Conservation (phyloP, 2,113 vertebrate species). For the Glareola pratincola region DNA sequence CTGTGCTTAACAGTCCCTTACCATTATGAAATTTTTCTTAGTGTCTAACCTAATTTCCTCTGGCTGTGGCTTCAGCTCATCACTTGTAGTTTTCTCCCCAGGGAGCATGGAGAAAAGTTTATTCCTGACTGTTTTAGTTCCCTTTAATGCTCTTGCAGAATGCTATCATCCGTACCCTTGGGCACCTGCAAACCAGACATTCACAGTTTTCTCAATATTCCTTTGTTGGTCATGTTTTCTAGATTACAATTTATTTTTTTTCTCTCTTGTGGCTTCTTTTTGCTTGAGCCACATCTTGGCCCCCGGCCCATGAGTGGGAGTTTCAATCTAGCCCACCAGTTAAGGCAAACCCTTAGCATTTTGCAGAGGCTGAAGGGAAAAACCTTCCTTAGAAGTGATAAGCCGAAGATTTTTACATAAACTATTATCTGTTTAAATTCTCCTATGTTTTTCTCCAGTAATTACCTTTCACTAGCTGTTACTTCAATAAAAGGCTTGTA, state of each 20-base stretch:
- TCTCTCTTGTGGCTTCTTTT: not conserved
- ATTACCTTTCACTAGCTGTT: not conserved
- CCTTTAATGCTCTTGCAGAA: not conserved
- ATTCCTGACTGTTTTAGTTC: rapidly evolving
- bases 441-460: not conserved
- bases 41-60: not conserved
- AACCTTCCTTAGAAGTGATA: not conserved
- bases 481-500: not conserved
- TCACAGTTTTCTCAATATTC: not conserved
- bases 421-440: not conserved
- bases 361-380: not conserved
- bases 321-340: not conserved
- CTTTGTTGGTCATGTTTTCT: not conserved
- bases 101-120: not conserved
- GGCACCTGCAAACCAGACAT: not conserved
- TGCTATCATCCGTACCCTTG: not conserved
- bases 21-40: not conserved
- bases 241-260: not conserved
- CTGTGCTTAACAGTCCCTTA: not conserved
- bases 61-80: not conserved
- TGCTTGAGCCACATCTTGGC: not conserved
- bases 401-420: not conserved
- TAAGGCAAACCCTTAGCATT: not conserved
- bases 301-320: rapidly evolving
- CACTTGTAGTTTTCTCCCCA: not conserved